phyloP scores from a whole-genome alignment of 2,113 vertebrate genomes.

The Balaenoptera acutorostrata region DNA sequence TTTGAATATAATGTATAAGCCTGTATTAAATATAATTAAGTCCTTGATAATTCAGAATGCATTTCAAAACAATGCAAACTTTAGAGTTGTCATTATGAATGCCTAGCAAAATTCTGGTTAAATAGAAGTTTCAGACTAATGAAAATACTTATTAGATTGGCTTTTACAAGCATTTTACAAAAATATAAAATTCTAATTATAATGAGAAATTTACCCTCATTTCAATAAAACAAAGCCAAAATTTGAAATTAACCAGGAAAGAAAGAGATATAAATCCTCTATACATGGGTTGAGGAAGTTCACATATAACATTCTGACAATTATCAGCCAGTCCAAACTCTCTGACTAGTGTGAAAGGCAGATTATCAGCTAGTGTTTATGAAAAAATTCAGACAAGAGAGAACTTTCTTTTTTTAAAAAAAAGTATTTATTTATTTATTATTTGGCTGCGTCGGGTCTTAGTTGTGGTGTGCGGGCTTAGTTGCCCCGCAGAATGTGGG shows the following conservation, averaged over 20 bases:
- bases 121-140: constrained; percentile 13
- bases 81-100: background rate
- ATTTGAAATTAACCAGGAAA: background rate
- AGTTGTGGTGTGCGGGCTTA: too few species aligned
- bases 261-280: background rate
- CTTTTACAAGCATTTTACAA: constrained; percentile 16
- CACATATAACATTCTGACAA: background rate
- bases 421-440: too few species aligned
- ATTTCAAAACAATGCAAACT: background rate
- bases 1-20: background rate
- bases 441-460: too few species aligned
- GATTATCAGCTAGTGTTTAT: background rate
- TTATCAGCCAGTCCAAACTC: background rate
- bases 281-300: background rate
- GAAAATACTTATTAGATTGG: background rate
- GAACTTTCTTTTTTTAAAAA: background rate
- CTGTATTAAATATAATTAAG: background rate
- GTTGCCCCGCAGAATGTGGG: too few species aligned
- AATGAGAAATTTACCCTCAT: background rate
- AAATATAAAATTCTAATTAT: background rate
- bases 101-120: background rate
- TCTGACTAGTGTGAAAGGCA: background rate
- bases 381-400: background rate
- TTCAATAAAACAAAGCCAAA: constrained; percentile 26
- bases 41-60: constrained; percentile 8